Conservation (phyloP, 2,888 invertebrate genomes). For the Cyclophora punctaria region DNA sequence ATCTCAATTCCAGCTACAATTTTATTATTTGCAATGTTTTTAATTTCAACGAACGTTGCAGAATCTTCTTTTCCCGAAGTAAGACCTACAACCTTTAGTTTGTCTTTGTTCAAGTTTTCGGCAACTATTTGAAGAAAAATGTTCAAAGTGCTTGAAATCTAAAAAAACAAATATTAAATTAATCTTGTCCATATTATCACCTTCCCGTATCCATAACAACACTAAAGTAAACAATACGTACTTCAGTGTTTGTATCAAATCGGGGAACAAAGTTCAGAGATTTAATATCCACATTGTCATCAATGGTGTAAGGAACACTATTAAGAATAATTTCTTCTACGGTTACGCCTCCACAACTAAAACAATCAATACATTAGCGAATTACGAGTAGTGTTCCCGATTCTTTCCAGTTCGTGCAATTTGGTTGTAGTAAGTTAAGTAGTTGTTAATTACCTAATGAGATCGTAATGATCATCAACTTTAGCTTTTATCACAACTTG, state of each 20-base stretch:
- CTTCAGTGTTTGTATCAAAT: constrained; percentile 12
- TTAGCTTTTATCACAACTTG: constrained; percentile 8
- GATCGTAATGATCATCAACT: constrained; percentile 11
- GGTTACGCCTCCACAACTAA: constrained; percentile 32
- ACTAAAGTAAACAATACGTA: constrained; percentile 10
- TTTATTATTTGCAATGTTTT: constrained; percentile 1
- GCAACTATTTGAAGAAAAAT: constrained; percentile 27
- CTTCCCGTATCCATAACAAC: no score
- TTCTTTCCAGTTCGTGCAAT: no score
- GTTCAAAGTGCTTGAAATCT: constrained; percentile 21
- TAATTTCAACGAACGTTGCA: constrained; percentile 15
- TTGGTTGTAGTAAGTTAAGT: no score
- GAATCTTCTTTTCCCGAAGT: constrained; percentile 2
- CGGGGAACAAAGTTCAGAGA: constrained; percentile 18
- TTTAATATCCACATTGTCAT: constrained; percentile 13
- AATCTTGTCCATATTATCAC: no score
- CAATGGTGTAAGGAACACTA: constrained; percentile 11
- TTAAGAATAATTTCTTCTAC: constrained; percentile 23
- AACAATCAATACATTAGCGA: constrained; percentile 1
- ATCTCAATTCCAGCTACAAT: constrained; percentile 13
- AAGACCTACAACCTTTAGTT: constrained; percentile 21
- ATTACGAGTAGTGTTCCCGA: no score
- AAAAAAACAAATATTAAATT: background rate
- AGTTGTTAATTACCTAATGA: constrained; percentile 18
- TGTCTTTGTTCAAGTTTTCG: constrained; percentile 24